Base-by-base conservation (phyloP, 2,113 vertebrate genomes). In the Prinia subflava region DNA sequence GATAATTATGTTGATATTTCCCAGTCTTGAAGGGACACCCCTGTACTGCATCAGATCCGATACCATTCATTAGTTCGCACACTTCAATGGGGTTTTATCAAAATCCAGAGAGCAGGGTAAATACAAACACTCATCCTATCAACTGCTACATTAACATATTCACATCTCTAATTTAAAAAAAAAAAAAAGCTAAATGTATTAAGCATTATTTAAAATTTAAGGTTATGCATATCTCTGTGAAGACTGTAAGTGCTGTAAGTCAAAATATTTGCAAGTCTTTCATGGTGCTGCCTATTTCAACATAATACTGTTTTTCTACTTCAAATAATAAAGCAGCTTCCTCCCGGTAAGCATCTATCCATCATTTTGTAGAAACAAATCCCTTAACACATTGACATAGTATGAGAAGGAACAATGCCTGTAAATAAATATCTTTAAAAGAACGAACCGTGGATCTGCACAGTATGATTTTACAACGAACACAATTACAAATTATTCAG, bases 191-290 rank as follows among this genome's bases (percentile, higher is more conserved):
- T 33, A 41, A 46, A 86, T 5, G 6, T 56, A 78, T 30, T 31
- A 71, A 69, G 31, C 60, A 89, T 42, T 6, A 57, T 37, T 88
- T 92, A 44, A 93, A 95, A 83, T 53, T 23, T 41, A 86, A 69
- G 86, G 63, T 65, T 77, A 64, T 68, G 68, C 39, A 68, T 49
- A 52, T 56, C 39, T 86, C 69, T 60, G 62, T 68, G 73, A 60
- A 55, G 57, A 86, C 67, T 83, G 20, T 15, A 79, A 89, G 47
- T 53, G 75, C 86, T 62, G 3, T 11, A 85, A 96, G 81, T 86
- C 86, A 94, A 92, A 96, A 96, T 81, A 95, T 92, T 94, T 93
- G 87, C 94, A 92, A 97, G 96, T 63, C 87, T 68, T 92, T 85
- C 67, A 90, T 83, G 75, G 30, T 79, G 77, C 77, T 95, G 90